Evolutionary conservation across 64 coral and sea anemone species (phyloP).

Genomic region (Stichodactyla helianthus): DNA sequence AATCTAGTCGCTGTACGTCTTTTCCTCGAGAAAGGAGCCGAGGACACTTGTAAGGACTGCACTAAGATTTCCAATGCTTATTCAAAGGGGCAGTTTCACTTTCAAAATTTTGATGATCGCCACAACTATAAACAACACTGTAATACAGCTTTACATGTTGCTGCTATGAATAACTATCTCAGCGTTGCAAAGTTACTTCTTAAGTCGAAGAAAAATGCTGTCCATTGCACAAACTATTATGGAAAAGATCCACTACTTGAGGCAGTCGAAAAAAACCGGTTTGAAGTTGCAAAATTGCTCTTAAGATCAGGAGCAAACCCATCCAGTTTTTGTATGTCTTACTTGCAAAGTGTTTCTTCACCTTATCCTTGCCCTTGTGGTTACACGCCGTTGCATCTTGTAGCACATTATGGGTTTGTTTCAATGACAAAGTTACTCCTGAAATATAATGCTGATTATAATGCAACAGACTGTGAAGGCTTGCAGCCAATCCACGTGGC

Average conservation of each 20-base stretch:
- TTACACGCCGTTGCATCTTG: constrained; percentile 39
- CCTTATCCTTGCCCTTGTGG: constrained; percentile 12
- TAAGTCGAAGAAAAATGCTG: not conserved
- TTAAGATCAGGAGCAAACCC: constrained; percentile 33
- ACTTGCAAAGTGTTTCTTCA: not conserved
- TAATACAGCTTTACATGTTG: constrained; percentile 21
- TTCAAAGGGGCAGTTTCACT: not conserved
- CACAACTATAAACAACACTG: not conserved
- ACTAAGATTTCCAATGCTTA: not conserved
- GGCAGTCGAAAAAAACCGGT: constrained; percentile 44
- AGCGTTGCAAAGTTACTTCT: not conserved
- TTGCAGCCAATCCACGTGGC: constrained; percentile 45
- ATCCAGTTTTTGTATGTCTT: constrained; percentile 1
- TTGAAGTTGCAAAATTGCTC: constrained; percentile 14
- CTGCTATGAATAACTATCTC: not conserved
- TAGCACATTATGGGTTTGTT: constrained; percentile 16
- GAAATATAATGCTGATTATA: constrained; percentile 2
- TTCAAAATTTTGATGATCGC: not conserved
- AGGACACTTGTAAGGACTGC: constrained; percentile 26
- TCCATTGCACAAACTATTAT: not conserved
- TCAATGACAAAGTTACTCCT: not conserved
- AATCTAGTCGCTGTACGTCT: constrained; percentile 12
- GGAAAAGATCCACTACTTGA: constrained; percentile 43
- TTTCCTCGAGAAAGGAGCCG: constrained; percentile 18
- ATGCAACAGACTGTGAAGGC: constrained; percentile 14